Evolutionary conservation across 1,140 invertebrate species (phyloP).

Genomic region (Aphelenchoides besseyi): DNA sequence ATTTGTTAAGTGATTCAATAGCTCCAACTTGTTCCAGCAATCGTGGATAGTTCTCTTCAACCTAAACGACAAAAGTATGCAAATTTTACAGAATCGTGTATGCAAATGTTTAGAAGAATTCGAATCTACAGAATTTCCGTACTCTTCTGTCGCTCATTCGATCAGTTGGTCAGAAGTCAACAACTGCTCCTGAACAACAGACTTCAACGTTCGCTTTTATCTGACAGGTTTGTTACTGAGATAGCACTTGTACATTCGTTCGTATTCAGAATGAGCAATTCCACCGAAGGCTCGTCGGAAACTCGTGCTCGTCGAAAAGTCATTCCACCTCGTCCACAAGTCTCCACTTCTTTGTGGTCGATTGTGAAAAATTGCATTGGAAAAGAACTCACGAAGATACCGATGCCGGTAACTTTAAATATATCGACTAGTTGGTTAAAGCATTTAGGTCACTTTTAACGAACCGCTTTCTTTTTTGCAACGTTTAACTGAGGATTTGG

Average conservation of each 20-base stretch:
- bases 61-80: conserved; percentile 35
- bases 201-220: too few relatives aligned
- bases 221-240: too few relatives aligned
- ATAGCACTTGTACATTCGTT: too few relatives aligned
- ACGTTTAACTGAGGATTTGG: conserved; percentile 89
- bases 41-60: conserved; percentile 59
- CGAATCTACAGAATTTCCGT: too few relatives aligned
- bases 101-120: too few relatives aligned
- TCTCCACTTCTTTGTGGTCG: conserved; percentile 74
- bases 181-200: too few relatives aligned
- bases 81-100: too few relatives aligned
- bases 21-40: conserved; percentile 57
- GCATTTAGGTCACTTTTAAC: conserved; percentile 78
- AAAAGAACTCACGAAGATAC: conserved; percentile 96
- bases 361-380: conserved; percentile 99
- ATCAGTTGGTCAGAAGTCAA: too few relatives aligned
- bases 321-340: conserved; percentile 7
- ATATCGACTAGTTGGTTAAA: not conserved
- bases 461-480: conserved; percentile 97
- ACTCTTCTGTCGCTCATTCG: too few relatives aligned
- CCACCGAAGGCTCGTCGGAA: not conserved
- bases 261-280: too few relatives aligned
- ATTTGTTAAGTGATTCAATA: conserved; percentile 52
- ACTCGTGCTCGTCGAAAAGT: not conserved
- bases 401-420: conserved; percentile 74